Conservation (phyloP, 2,888 invertebrate species). For the Linnaemya tessellans region DNA sequence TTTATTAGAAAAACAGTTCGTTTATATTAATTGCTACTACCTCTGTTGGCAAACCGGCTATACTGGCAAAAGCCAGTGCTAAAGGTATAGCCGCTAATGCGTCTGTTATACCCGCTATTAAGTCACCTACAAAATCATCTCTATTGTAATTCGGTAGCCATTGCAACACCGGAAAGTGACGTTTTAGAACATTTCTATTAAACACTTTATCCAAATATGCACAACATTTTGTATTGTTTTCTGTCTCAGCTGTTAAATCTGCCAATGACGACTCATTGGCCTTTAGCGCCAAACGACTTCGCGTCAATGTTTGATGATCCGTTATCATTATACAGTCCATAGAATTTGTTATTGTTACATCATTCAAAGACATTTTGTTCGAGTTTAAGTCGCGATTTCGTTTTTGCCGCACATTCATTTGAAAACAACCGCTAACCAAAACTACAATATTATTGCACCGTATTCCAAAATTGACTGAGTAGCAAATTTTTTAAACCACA, state of each 20-base stretch:
- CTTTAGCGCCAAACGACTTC: constrained; percentile 61
- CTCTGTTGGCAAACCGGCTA: constrained; percentile 90
- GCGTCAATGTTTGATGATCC: constrained; percentile 67
- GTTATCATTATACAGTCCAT: constrained; percentile 67
- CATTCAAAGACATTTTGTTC: constrained; percentile 36
- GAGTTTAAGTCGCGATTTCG: background rate
- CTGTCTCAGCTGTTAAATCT: constrained; percentile 65
- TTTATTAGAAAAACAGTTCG: constrained; percentile 17
- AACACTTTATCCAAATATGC: constrained; percentile 82
- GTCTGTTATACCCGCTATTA: constrained; percentile 96
- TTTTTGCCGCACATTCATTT: constrained; percentile 15
- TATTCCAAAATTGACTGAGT: constrained; percentile 56
- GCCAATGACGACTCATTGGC: constrained; percentile 48
- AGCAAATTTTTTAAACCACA: constrained; percentile 28
- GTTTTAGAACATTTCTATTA: constrained; percentile 88
- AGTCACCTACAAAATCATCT: constrained; percentile 90
- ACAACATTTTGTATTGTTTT: constrained; percentile 70
- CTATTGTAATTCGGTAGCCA: constrained; percentile 91
- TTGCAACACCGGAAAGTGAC: constrained; percentile 88
- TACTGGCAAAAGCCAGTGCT: constrained; percentile 91
- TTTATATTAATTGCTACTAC: constrained; percentile 78
- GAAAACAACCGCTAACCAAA: constrained; percentile 30
- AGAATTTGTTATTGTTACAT: constrained; percentile 43
- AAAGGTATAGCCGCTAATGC: constrained; percentile 89
- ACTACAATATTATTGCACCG: constrained; percentile 42